Evolutionary conservation across 2,888 invertebrate genomes (phyloP).

Genomic region (Oligia latruncula): DNA sequence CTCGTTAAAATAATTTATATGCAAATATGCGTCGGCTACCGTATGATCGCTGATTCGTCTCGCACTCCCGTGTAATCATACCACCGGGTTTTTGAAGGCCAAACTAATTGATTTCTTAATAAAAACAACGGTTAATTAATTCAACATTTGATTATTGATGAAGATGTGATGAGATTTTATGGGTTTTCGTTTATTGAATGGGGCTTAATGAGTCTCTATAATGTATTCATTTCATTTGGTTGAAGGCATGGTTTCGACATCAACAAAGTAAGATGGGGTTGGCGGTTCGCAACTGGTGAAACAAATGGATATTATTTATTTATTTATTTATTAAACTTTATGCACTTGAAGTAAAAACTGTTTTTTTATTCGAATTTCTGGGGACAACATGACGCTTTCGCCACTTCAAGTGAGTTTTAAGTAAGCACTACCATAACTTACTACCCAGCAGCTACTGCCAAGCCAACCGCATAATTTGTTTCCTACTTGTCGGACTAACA

Average conservation of each 20-base stretch:
- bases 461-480: conserved; percentile 15
- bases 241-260: background rate
- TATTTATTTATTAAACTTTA: too few species aligned
- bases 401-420: conserved; percentile 1
- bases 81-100: conserved; percentile 33
- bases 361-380: too few species aligned
- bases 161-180: conserved; percentile 17
- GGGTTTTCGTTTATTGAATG: background rate
- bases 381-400: too few species aligned
- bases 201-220: background rate
- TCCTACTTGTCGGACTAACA: conserved; percentile 30
- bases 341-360: too few species aligned
- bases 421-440: background rate
- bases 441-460: conserved; percentile 9
- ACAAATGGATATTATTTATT: background rate
- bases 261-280: background rate
- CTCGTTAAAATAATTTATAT: conserved; percentile 50
- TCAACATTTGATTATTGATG: conserved; percentile 29
- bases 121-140: conserved; percentile 38
- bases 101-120: conserved; percentile 36
- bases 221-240: conserved; percentile 1
- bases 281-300: background rate
- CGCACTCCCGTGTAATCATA: conserved; percentile 41
- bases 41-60: conserved; percentile 52
- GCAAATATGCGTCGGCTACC: conserved; percentile 50